These are phyloP conservation scores for Trichogramma evanescens DNA, from an alignment of 2,888 invertebrate genomes.

Conservation along the genomic window DNA sequence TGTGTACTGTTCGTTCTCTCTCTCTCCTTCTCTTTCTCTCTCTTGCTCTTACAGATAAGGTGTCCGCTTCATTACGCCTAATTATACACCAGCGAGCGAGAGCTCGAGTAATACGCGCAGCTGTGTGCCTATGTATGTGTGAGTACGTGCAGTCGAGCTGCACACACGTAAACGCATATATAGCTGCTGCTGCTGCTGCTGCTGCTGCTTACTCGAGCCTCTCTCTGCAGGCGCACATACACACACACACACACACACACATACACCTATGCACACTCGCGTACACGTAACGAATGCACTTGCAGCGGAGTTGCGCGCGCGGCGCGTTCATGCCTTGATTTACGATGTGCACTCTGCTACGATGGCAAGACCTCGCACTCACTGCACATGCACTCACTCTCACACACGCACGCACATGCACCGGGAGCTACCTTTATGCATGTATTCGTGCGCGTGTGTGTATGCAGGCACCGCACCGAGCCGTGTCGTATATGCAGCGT, in stretches of 20 bases:
- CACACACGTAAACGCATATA: background rate
- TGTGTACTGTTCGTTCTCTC: background rate
- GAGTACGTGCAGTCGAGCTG: background rate
- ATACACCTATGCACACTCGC: too few species aligned
- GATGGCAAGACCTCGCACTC: background rate
- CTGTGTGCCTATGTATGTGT: background rate
- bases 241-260: too few species aligned
- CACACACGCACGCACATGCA: too few species aligned
- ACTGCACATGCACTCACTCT: too few species aligned
- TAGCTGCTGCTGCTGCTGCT: background rate
- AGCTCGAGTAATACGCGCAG: constrained; percentile 2
- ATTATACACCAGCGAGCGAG: constrained; percentile 31
- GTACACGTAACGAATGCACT: constrained; percentile 15
- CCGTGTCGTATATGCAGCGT: too few species aligned
- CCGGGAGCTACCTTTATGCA: too few species aligned
- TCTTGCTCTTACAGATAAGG: constrained; percentile 30
- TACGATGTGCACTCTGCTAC: constrained; percentile 3
- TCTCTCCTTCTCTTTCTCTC: background rate
- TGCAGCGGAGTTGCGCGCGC: constrained; percentile 4
- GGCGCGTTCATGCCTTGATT: constrained; percentile 4
- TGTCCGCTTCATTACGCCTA: constrained; percentile 41
- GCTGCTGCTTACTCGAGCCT: too few species aligned
- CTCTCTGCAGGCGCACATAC: too few species aligned
- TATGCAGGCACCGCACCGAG: too few species aligned
- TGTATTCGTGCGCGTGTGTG: too few species aligned